Percentiles rank a stretch among this genome's conserved stretches.
Evolutionary conservation across 2,888 invertebrate species (phyloP).

Genomic region (Formica aserva): DNA sequence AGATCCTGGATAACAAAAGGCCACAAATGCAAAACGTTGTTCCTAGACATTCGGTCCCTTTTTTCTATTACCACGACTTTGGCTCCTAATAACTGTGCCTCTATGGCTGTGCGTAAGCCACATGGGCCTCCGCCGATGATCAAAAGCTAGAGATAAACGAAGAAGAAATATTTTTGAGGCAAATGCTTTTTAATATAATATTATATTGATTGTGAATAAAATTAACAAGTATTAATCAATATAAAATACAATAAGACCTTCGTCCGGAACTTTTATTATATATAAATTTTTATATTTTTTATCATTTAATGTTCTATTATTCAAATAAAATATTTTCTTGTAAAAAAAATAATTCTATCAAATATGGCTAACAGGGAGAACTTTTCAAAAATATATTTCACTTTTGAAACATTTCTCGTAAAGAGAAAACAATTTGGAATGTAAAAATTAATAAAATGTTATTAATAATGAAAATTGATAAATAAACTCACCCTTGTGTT

Average conservation of each 20-base stretch:
- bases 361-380: neutral
- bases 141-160: conserved; percentile 87
- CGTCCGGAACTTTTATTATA: neutral
- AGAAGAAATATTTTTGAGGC: neutral
- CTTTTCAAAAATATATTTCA: neutral
- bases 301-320: neutral
- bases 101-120: conserved; percentile 97
- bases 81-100: conserved; percentile 97
- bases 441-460: neutral
- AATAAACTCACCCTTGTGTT: conserved; percentile 90
- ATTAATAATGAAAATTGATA: neutral
- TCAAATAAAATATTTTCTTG: neutral
- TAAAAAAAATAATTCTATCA: neutral
- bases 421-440: neutral
- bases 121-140: conserved; percentile 99
- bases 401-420: neutral
- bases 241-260: neutral
- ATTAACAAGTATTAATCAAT: neutral
- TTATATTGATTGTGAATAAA: neutral
- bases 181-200: neutral
- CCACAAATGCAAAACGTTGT: conserved; percentile 99
- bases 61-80: conserved; percentile 98
- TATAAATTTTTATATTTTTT: neutral
- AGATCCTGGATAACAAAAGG: conserved; percentile 99
- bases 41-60: conserved; percentile 96